These are phyloP conservation scores for Pomacea canaliculata DNA, from an alignment of 2,888 invertebrate genomes.

Conservation along the genomic window DNA sequence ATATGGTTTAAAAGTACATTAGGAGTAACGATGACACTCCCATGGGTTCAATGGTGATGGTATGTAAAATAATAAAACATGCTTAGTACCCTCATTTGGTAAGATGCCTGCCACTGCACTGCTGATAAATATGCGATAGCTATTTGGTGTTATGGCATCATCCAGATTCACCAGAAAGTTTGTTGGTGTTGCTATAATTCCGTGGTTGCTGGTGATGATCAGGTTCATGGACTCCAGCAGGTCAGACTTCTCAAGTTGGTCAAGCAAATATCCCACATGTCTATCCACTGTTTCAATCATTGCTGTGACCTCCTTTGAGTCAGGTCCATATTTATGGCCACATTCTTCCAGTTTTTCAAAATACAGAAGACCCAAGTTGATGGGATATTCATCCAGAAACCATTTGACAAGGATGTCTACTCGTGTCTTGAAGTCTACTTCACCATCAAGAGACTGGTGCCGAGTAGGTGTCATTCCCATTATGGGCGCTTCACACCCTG, in stretches of 20 bases:
- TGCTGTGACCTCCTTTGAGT: constrained; percentile 68
- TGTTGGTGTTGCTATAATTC: constrained; percentile 75
- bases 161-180: constrained; percentile 53
- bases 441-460: constrained; percentile 42
- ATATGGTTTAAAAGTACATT: too few species aligned
- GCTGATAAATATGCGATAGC: constrained; percentile 70
- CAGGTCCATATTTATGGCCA: constrained; percentile 75
- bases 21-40: too few species aligned
- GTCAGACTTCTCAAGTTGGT: constrained; percentile 72
- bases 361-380: constrained; percentile 79
- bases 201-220: constrained; percentile 81
- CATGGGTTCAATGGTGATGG: too few species aligned
- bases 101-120: constrained; percentile 76
- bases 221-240: constrained; percentile 76
- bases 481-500: constrained; percentile 73
- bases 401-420: constrained; percentile 59
- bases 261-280: constrained; percentile 71
- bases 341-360: constrained; percentile 79
- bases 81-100: constrained; percentile 70
- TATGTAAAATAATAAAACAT: too few species aligned
- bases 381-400: constrained; percentile 72
- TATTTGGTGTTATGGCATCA: constrained; percentile 40
- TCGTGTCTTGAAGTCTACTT: constrained; percentile 52
- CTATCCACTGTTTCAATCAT: constrained; percentile 72
- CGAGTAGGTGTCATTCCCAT: constrained; percentile 49